Evolutionary conservation across 2,888 invertebrate species (phyloP), one percentile per base, ranked within the genome.

Genomic region (Pyralis farinalis): DNA sequence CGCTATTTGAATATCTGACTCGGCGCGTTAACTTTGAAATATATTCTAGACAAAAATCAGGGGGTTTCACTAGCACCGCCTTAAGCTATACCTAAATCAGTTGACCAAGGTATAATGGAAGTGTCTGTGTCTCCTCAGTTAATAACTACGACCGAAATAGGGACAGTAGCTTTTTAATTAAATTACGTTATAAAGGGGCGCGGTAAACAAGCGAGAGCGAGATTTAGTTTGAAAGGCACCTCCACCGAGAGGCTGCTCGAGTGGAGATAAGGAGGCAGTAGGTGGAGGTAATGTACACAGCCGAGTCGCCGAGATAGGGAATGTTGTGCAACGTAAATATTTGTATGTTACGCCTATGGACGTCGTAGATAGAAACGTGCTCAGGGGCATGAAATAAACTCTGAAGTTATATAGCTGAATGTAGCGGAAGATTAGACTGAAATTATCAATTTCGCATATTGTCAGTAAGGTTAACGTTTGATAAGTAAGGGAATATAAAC

Each of bases 261-360:
- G 55, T 52, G 51, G 43, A 76, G 82, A 83, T 85, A 83, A 83
- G 73, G 62, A 63, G 55, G 64, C n/a, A n/a, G n/a, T 61, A 66
- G 67, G 63, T 63, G 64, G 64, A 71, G 63, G 65, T 66, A 72
- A 66, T 70, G 70, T 79, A 81, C 71, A 77, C 67, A 77, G 44
- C 43, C 47, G 51, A 73, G 74, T 78, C 77, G 44, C 43, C 47
- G 51, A 73, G 74, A 79, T 78, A 80, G 64, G 59, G 55, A 64
- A 61, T 64, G 66, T 72, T 79, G 71, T 67, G 71, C 63, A 70
- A 66, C 55, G 66, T 70, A 73, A 82, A 82, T 77, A 79, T 82
- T 80, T 76, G 71, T 52, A 50, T 46, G 50, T 48, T 51, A 50
- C 46, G 46, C 40, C 44, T 43, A 51, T 46, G 47, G 51, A 46